phyloP scores from a whole-genome alignment of 2,113 vertebrate genomes.

The Rhea americana region DNA sequence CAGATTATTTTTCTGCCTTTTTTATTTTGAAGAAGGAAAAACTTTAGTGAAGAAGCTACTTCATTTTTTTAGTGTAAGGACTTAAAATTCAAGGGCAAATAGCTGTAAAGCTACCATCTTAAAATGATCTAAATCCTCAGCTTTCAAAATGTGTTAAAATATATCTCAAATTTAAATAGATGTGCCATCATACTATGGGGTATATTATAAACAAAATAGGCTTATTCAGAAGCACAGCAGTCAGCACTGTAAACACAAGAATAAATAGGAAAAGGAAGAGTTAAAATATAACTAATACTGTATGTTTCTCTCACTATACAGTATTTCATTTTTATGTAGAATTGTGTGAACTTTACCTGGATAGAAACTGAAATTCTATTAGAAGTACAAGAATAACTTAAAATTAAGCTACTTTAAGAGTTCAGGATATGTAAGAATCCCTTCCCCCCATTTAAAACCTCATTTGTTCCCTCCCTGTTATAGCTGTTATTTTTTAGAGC shows the following conservation, averaged over 20 bases:
- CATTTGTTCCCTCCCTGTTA: neutral
- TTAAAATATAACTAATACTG: neutral
- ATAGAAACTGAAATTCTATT: neutral
- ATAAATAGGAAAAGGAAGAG: neutral
- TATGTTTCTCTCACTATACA: accelerated
- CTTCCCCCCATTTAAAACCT: neutral
- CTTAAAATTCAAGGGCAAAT: neutral
- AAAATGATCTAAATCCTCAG: neutral
- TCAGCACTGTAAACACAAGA: neutral
- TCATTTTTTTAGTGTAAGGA: neutral
- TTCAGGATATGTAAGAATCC: neutral
- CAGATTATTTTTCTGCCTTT: neutral
- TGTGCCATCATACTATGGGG: neutral
- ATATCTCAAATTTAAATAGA: neutral
- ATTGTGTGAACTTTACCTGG: neutral
- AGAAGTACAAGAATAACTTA: neutral
- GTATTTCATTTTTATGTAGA: neutral
- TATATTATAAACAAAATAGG: neutral
- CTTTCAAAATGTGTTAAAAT: neutral
- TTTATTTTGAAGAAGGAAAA: neutral
- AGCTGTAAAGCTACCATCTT: neutral
- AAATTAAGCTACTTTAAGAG: neutral
- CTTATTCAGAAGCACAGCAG: neutral
- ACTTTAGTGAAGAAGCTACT: neutral
- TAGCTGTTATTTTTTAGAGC: neutral